Evolutionary conservation across 2,888 invertebrate species (phyloP), one percentile per base, ranked within the genome.

Genomic region (Shargacucullia verbasci): DNA sequence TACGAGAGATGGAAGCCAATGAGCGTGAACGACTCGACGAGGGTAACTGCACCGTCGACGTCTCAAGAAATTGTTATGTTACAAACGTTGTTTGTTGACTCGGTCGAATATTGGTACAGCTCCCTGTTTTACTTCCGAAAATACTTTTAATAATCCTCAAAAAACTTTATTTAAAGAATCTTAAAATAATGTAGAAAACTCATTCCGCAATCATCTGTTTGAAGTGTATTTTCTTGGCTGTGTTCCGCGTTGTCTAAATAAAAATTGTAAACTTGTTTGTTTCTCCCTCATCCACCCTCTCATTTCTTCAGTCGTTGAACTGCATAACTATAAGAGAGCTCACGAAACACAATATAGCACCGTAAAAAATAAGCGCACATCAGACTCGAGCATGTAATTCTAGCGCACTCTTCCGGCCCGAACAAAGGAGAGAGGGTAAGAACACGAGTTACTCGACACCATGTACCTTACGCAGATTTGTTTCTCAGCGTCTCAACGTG

Each of bases 371-470:
- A 94, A 93, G 94, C 94, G 92, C 91, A 88, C 93, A 94, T 94
- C 93, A 94, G 92, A 90, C 87, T 93, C 85, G 88, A 93, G 93
- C 93, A 92, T 94, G 94, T 94, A 94, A 94, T 94, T 94, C 93
- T 94, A 94, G 94, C 92, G 91, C 89, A 91, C 92, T 92, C 94
- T 94, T 94, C 94, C 94, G 94, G 90, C 89, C 85, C 89, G 90
- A 91, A 94, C 94, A 94, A 94, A 93, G 90, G 89, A 91, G 92
- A 89, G 93, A 92, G 94, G 92, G 93, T 92, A 93, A 92, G 92
- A 92, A 94, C 94, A 92, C 92, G 94, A 93, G 93, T 94, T 92
- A 94, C 92, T 92, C 93, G 92, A 94, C 94, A 93, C 94, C 92
- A 90, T 82, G 90, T 89, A 88, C 92, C 92, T 91, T 89, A 92